phyloP scores from a whole-genome alignment of 2,797 vertebrate species.

The Chiloscyllium punctatum region DNA sequence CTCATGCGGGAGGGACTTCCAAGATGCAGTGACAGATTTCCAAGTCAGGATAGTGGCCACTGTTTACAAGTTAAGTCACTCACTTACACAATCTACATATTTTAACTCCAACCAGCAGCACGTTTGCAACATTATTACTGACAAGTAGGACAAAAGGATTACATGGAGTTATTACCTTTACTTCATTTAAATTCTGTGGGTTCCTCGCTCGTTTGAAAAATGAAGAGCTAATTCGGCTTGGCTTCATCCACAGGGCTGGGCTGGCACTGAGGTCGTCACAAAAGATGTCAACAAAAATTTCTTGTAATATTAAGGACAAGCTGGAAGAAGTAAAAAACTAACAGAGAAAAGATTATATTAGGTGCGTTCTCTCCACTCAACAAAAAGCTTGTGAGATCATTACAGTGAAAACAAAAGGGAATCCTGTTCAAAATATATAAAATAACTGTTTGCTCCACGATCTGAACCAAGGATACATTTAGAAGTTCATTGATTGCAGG shows the following conservation, averaged over 20 bases:
- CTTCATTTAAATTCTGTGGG: conserved; percentile 67
- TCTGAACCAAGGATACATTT: too few species aligned
- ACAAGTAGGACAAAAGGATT: neutral
- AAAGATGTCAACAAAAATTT: conserved; percentile 88
- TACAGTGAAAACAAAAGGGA: neutral
- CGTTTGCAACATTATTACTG: neutral
- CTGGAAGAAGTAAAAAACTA: conserved; percentile 58
- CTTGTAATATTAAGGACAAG: conserved; percentile 87
- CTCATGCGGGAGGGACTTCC: too few species aligned
- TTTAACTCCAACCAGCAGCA: neutral
- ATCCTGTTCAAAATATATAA: neutral
- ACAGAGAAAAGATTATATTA: neutral
- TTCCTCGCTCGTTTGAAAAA: conserved; percentile 78
- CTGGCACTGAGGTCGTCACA: conserved; percentile 79
- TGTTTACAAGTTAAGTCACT: neutral
- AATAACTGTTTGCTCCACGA: neutral
- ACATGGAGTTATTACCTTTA: conserved; percentile 68
- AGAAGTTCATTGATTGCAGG: too few species aligned
- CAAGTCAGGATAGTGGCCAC: too few species aligned
- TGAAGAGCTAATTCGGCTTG: conserved; percentile 65
- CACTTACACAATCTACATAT: neutral
- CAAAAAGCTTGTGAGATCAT: neutral
- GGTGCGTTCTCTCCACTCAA: too few species aligned
- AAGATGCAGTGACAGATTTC: too few species aligned
- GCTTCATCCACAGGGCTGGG: conserved; percentile 88